phyloP scores from a whole-genome alignment of 2,888 invertebrate species.

The Bombylius discolor region DNA sequence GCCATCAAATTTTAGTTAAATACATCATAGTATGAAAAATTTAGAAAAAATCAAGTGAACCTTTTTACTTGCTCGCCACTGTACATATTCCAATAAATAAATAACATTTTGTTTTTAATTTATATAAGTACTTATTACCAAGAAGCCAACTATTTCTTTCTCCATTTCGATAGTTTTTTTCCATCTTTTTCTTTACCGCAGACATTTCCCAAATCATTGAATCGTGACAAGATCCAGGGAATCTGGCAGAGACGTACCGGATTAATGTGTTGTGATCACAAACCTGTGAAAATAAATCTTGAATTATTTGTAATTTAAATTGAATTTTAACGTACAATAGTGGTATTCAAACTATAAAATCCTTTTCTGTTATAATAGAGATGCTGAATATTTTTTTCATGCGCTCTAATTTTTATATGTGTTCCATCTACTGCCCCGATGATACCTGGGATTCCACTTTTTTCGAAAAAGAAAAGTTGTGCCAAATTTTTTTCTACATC shows the following conservation, averaged over 20 bases:
- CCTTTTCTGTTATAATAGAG: neutral
- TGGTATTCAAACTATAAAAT: neutral
- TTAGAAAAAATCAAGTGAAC: no score
- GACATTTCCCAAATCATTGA: neutral
- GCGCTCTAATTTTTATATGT: neutral
- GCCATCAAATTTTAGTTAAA: no score
- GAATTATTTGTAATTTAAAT: neutral
- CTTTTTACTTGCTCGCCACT: no score
- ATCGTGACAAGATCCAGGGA: neutral
- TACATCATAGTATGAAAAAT: no score
- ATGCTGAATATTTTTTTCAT: neutral
- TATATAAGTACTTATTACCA: no score
- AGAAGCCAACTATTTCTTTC: neutral
- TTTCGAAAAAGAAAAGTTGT: neutral
- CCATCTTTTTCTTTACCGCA: neutral
- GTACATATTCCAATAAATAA: no score
- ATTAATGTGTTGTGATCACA: neutral
- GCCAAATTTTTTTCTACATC: neutral
- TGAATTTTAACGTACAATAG: neutral
- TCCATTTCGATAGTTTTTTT: neutral
- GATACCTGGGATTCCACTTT: neutral
- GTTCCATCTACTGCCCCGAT: neutral
- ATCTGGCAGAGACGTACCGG: neutral
- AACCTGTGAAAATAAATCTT: neutral
- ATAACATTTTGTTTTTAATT: no score